Evolutionary conservation across 2,888 invertebrate genomes (phyloP).

Genomic region (Orchesellides sinensis): DNA sequence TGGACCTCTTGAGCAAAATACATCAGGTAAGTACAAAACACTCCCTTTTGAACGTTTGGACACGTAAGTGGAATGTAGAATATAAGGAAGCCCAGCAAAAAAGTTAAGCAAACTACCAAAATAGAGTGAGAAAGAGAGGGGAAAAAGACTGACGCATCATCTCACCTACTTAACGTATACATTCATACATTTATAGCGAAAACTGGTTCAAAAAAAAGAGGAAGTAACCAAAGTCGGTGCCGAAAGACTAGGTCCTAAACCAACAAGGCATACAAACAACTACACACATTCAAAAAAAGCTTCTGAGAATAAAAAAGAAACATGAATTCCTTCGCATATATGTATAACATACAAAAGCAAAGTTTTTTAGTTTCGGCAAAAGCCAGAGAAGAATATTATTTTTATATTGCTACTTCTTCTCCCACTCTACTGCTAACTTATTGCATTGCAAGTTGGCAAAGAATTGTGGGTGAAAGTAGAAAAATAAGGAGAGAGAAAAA

Average conservation of each 20-base stretch:
- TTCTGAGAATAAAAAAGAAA: background rate
- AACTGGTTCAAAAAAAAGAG: background rate
- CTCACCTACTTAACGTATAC: background rate
- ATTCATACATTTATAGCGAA: background rate
- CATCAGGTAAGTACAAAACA: conserved; percentile 15
- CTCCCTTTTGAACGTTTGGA: conserved; percentile 28
- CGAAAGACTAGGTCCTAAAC: background rate
- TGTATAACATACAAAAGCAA: background rate
- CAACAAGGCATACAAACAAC: conserved; percentile 16
- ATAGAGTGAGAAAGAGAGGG: background rate
- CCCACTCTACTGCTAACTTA: background rate
- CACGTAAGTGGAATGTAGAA: conserved; percentile 17
- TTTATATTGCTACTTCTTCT: background rate
- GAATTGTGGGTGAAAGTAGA: background rate
- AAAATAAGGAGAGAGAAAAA: conserved; percentile 4
- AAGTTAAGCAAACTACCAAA: too few relatives aligned
- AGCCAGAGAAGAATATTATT: background rate
- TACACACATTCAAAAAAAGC: background rate
- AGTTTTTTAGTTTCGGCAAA: background rate
- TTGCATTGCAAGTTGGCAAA: background rate
- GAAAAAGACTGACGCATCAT: conserved; percentile 9
- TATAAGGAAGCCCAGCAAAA: background rate
- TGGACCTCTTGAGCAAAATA: conserved; percentile 9
- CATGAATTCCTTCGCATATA: conserved; percentile 2
- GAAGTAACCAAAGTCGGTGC: background rate